Percentiles rank a stretch among this genome's conserved stretches.
phyloP scores from a whole-genome alignment of 2,888 invertebrate species.

The Parnassius orleans region DNA sequence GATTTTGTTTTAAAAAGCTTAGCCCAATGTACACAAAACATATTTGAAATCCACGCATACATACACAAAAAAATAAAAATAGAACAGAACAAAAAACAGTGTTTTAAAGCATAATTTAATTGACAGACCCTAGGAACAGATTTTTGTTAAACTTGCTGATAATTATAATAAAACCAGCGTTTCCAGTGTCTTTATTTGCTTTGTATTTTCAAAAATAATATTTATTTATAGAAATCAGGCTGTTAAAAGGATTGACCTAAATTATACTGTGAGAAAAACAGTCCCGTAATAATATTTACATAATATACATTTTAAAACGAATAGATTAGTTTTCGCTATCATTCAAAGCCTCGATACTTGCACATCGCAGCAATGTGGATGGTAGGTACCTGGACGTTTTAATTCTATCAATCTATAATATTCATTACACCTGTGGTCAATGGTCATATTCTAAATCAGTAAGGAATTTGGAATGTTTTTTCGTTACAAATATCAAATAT shows the following conservation, averaged over 20 bases:
- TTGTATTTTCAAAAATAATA: conserved; percentile 4
- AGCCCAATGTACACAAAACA: conserved; percentile 1
- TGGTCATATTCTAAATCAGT: conserved; percentile 34
- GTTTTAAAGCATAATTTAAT: conserved; percentile 5
- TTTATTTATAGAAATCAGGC: conserved; percentile 16
- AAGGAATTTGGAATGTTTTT: conserved; percentile 62
- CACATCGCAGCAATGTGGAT: conserved; percentile 35
- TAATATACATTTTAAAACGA: conserved; percentile 43
- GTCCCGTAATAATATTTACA: conserved; percentile 51
- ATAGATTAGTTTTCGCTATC: conserved; percentile 15
- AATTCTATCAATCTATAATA: conserved; percentile 31
- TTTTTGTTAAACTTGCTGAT: background rate
- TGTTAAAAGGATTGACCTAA: no score
- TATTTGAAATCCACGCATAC: background rate
- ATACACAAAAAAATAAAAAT: background rate
- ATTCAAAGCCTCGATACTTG: conserved; percentile 28
- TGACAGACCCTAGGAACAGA: conserved; percentile 15
- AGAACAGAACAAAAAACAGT: background rate
- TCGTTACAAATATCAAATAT: conserved; percentile 31
- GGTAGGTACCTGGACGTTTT: conserved; percentile 28
- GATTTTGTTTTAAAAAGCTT: background rate
- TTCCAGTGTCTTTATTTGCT: background rate
- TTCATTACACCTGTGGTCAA: conserved; percentile 20
- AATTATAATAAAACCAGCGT: background rate
- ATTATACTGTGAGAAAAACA: no score